Evolutionary conservation across 2,888 invertebrate genomes (phyloP), one percentile per base, ranked within the genome.

Genomic region (Cecidostiba fungosa): DNA sequence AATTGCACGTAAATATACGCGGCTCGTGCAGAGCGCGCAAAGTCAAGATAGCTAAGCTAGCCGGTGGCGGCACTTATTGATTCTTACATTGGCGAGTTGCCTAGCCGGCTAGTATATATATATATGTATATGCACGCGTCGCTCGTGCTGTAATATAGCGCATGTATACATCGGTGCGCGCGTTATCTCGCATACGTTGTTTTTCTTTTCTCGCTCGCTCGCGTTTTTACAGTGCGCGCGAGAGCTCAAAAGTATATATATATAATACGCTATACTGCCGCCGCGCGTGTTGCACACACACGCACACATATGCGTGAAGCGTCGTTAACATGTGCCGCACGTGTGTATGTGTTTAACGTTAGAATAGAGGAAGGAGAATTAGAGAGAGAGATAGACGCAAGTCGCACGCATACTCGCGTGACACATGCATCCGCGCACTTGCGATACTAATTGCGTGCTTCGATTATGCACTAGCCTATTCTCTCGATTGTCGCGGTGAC

Each of bases 381-480:
- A 72, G 86, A 87, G 86, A 81, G 86, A 86, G 87, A 85, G 47
- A 54, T 2, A 29, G 72, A 16, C 23, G 54, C 54, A 47, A 50
- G 26, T n/a, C 54, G 36, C 87, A 87, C 86, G 84, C 88, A 87
- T 66, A 85, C 73, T 83, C 85, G 88, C 87, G 87, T 87, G 87
- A 84, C 88, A 88, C 87, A 86, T 78, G 85, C 85, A 87, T 82
- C 85, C 77, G 77, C 84, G 50, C 80, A 78, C 78, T 82, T 86
- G 87, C 87, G 87, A 85, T 87, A 88, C 87, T 89, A 89, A 89
- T 88, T 89, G 88, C 87, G 83, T 85, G 86, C 86, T 88, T 87
- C 88, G 88, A 89, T 88, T 88, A 83, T 84, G 81, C n/a, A n/a
- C 54, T 59, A n/a, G n/a, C n/a, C 54, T 59, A 59, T 26, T 39